phyloP scores from a whole-genome alignment of 2,113 vertebrate species.

The Pitta sordida region DNA sequence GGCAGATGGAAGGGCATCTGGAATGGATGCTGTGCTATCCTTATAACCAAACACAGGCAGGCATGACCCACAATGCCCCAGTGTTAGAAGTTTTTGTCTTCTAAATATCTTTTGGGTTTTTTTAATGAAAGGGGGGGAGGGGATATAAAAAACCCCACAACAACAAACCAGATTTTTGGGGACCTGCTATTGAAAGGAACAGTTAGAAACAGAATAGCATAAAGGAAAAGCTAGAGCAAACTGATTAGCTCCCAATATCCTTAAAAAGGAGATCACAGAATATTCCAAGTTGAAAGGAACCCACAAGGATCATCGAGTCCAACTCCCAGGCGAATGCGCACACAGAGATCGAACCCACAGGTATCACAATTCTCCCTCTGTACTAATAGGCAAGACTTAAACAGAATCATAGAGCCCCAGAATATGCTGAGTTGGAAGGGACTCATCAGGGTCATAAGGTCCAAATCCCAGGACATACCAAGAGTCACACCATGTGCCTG shows the following conservation, averaged over 20 bases:
- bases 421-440: background rate
- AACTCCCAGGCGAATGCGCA: no score
- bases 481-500: background rate
- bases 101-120: background rate
- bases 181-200: background rate
- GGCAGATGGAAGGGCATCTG: no score
- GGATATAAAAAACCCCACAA: accelerated
- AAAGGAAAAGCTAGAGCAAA: background rate
- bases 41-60: no score
- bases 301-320: no score
- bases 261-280: background rate
- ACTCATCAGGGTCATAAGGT: background rate
- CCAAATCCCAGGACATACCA: background rate
- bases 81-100: no score
- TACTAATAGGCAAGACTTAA: background rate
- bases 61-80: no score
- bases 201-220: background rate
- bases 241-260: background rate
- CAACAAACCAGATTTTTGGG: background rate
- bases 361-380: background rate
- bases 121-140: background rate
- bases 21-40: no score
- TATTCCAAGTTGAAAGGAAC: no score
- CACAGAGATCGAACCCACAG: no score
- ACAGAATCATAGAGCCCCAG: background rate